A percentile compares a stretch with the other conserved stretches of the same genome.
Evolutionary conservation across 2,888 invertebrate species (phyloP).

Genomic region (Tipula helvola): DNA sequence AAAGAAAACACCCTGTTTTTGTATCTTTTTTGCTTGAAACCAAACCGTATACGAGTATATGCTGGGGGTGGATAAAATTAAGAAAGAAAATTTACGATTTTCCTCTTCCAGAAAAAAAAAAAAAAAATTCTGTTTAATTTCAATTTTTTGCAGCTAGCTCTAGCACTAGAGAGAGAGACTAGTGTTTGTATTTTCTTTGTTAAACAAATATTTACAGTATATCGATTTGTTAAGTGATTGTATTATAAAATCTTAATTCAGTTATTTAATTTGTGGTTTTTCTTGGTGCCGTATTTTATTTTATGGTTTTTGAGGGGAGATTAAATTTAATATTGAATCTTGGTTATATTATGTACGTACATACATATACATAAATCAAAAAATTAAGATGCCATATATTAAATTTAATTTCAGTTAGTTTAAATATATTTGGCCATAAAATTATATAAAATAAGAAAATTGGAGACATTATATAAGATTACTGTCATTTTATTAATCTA

Average conservation of each 20-base stretch:
- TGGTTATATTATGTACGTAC: neutral
- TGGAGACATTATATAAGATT: neutral
- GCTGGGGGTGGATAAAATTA: neutral
- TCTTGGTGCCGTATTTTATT: neutral
- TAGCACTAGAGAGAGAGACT: neutral
- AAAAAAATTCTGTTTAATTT: neutral
- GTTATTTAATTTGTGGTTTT: neutral
- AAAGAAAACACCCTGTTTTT: neutral
- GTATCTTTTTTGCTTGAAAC: neutral
- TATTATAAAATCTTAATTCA: neutral
- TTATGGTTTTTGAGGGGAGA: neutral
- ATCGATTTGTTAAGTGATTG: conserved; percentile 4
- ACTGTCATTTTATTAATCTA: neutral
- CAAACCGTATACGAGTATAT: neutral
- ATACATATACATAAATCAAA: neutral
- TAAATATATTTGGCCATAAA: neutral
- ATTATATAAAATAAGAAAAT: neutral
- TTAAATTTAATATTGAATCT: neutral
- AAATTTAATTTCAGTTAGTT: neutral
- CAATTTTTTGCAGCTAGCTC: neutral
- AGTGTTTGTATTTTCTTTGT: neutral
- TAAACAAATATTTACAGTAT: neutral
- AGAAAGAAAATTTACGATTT: neutral
- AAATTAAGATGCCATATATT: neutral
- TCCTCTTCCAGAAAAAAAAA: neutral